These are phyloP conservation scores for Empidonax alnorum DNA, from an alignment of 2,113 vertebrate genomes.

Conservation along the genomic window DNA sequence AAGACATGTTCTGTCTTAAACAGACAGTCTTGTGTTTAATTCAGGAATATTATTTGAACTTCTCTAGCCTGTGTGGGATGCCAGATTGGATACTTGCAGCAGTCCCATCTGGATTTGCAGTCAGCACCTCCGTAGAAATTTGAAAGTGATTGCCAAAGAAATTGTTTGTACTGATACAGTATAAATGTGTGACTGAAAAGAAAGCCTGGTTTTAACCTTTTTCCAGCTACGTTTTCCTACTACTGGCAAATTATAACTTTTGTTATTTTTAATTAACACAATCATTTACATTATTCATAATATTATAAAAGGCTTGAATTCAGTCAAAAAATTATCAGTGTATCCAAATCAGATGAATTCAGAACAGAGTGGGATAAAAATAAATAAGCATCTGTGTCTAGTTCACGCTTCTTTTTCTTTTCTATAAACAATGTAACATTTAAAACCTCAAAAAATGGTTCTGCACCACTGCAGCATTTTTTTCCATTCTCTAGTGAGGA, in stretches of 20 bases:
- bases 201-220: background rate
- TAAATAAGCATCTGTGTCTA: background rate
- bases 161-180: background rate
- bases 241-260: background rate
- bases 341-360: background rate
- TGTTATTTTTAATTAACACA: background rate
- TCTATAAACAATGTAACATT: constrained; percentile 13
- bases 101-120: background rate
- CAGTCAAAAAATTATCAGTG: background rate
- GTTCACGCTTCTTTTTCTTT: background rate
- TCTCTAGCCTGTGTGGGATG: background rate
- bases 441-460: constrained; percentile 9
- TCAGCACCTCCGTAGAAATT: background rate
- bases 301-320: background rate
- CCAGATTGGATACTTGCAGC: background rate
- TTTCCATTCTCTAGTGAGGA: constrained; percentile 32
- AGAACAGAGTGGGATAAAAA: background rate
- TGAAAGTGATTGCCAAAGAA: background rate
- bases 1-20: background rate
- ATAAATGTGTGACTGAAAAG: background rate
- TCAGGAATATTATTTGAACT: background rate
- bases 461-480: background rate
- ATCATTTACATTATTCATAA: background rate
- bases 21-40: background rate
- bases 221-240: background rate